These are phyloP conservation scores for Blastomussa wellsi DNA, from an alignment of 92 coral and sea anemone genomes.

Conservation along the genomic window DNA sequence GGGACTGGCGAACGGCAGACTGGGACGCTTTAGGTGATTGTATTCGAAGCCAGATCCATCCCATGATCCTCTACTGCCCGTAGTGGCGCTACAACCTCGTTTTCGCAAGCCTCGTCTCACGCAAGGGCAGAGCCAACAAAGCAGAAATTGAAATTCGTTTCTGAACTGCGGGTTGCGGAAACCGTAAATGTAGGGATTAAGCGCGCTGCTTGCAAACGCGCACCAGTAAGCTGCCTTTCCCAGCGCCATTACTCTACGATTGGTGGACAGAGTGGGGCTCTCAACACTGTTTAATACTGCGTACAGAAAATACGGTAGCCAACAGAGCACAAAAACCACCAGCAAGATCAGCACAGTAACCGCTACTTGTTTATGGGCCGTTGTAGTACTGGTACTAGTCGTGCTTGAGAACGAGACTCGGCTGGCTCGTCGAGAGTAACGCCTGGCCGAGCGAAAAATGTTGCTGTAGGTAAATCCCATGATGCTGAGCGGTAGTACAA, in stretches of 20 bases:
- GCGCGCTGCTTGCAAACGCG: constrained; percentile 69
- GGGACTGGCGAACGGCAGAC: constrained; percentile 35
- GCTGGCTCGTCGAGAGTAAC: constrained; percentile 74
- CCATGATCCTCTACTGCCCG: constrained; percentile 72
- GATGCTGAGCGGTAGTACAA: constrained; percentile 65
- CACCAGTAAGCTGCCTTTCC: constrained; percentile 84
- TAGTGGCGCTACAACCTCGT: constrained; percentile 48
- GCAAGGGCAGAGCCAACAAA: constrained; percentile 70
- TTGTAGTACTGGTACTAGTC: constrained; percentile 46
- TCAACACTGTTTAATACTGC: constrained; percentile 56
- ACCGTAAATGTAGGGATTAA: constrained; percentile 78
- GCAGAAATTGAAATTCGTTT: constrained; percentile 60
- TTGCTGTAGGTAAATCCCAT: constrained; percentile 77
- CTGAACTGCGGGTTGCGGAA: constrained; percentile 76
- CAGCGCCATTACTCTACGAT: constrained; percentile 54
- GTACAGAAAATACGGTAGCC: constrained; percentile 76
- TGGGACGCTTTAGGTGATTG: constrained; percentile 27
- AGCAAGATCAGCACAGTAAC: constrained; percentile 75
- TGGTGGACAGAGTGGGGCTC: constrained; percentile 26
- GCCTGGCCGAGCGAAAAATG: constrained; percentile 75
- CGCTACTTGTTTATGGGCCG: constrained; percentile 76
- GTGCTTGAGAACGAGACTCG: constrained; percentile 68
- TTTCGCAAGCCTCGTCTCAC: constrained; percentile 17
- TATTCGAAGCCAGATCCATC: constrained; percentile 44
- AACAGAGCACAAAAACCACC: constrained; percentile 66